Evolutionary conservation across 2,113 vertebrate genomes (phyloP), one percentile per base, ranked within the genome.

Genomic region (Amia ocellicauda): DNA sequence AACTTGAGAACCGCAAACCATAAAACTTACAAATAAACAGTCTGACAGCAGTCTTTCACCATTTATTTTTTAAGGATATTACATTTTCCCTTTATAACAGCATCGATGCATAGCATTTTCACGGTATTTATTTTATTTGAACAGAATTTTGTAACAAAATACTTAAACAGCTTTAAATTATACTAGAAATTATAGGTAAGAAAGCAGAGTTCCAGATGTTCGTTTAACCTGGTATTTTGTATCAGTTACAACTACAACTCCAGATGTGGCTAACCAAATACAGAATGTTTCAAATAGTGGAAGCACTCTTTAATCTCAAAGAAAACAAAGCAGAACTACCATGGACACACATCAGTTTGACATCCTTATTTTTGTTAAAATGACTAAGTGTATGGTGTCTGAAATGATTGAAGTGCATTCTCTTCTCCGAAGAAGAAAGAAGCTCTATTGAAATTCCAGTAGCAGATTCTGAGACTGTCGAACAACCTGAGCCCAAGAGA

Each of bases 191-290:
- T 68, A 81, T 71, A 74, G 60, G 52, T 74, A 76, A 69, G 67
- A 52, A 67, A 80, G 52, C 63, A 65, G 70, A 75, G 66, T 67
- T 74, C 78, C 78, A 84, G 83, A 85, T 84, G 78, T 75, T 69
- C 71, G 43, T 68, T 28, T 55, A 51, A 66, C 26, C 53, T 78
- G 70, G 62, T 68, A 74, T 64, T 71, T 58, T 71, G 63, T 67
- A 70, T 72, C 68, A 64, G 60, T 63, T 63, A 62, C 66, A 74
- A 77, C 74, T 70, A 71, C 72, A 70, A 64, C 42, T 64, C 64
- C 73, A 81, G 68, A 75, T 80, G 73, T 72, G 66, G 50, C 24
- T 47, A 62, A 62, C 55, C 43, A 58, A 50, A 52, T 42, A 40
- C 53, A 19, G 14, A 11, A 36, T 36, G 52, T 55, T 61, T 43